phyloP scores from a whole-genome alignment of 2,888 invertebrate genomes.

The Fabriciana adippe region DNA sequence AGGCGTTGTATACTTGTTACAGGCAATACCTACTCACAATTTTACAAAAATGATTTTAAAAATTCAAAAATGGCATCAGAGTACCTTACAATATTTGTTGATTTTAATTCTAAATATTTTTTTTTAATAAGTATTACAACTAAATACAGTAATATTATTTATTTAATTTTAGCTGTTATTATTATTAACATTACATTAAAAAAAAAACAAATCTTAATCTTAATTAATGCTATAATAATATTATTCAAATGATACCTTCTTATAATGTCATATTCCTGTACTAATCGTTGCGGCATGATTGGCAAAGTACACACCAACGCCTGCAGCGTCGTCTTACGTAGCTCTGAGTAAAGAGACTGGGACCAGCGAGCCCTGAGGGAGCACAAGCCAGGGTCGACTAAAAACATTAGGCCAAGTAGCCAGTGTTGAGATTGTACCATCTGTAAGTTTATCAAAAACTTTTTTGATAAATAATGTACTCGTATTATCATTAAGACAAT shows the following conservation, averaged over 20 bases:
- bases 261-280: constrained; percentile 56
- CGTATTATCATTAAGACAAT: not conserved
- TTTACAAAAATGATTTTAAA: too few species aligned
- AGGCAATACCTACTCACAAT: too few species aligned
- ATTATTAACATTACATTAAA: too few species aligned
- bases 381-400: constrained; percentile 65
- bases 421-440: constrained; percentile 59
- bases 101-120: too few species aligned
- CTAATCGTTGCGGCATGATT: constrained; percentile 43
- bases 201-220: too few species aligned
- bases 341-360: constrained; percentile 57
- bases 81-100: too few species aligned
- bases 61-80: too few species aligned
- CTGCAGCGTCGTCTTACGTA: constrained; percentile 61
- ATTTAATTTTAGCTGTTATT: too few species aligned
- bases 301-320: constrained; percentile 60
- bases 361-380: constrained; percentile 60
- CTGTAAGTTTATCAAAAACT: constrained; percentile 43
- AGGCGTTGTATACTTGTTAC: too few species aligned
- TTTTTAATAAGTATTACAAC: too few species aligned
- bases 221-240: too few species aligned
- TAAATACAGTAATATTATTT: too few species aligned
- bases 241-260: constrained; percentile 52
- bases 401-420: constrained; percentile 66
- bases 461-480: not conserved